Base-by-base conservation (phyloP, 2,888 invertebrate genomes). In the Orchestes rusci region DNA sequence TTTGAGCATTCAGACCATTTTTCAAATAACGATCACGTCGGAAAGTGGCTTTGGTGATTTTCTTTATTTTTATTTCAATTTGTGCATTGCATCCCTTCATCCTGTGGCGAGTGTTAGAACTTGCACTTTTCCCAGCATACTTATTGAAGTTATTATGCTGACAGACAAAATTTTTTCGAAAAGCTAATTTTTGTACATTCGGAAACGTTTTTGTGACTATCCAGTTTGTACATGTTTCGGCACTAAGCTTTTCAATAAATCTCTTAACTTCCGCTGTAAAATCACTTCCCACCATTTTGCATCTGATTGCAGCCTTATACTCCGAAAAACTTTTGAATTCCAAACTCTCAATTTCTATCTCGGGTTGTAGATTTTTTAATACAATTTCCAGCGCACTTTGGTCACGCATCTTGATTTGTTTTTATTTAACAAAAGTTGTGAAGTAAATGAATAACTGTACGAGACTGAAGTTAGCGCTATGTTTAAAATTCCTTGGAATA, bases 151-250 rank as follows among this genome's bases (percentile, higher is more conserved):
- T 35, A 15, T 39, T 29, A 39, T 29, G 39, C 29, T 39, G 39
- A 39, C 30, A 39, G 18, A 39, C 29, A 19, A 39, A 39, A 29
- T 16, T 31, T 39, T 39, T 39, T 29, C 39, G 39, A 29, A 39
- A 30, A 30, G 31, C 31, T 39, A 39, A 23, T 23, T 23, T 23
- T 23, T 23, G 23, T 23, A 23, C 23, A 23, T 23, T 23, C 23
- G 23, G 23, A 23, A 23, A 23, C 23, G 23, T 23, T 23, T 10
- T 23, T 23, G 7, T 23, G 10, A 23, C 23, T 23, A 37, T 37
- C 39, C 39, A 31, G 29, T 39, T 39, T 30, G 31, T 39, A 39
- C 31, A 39, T 39, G 39, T 39, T n/a, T 39, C 39, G 30, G 39
- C 18, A 39, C 17, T 30, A 39, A 39, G 12, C 18, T 39, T 39